A percentile compares a stretch with the other conserved stretches of the same genome.
Evolutionary conservation across 2,113 vertebrate genomes (phyloP).

Genomic region (Neotragus moschatus): DNA sequence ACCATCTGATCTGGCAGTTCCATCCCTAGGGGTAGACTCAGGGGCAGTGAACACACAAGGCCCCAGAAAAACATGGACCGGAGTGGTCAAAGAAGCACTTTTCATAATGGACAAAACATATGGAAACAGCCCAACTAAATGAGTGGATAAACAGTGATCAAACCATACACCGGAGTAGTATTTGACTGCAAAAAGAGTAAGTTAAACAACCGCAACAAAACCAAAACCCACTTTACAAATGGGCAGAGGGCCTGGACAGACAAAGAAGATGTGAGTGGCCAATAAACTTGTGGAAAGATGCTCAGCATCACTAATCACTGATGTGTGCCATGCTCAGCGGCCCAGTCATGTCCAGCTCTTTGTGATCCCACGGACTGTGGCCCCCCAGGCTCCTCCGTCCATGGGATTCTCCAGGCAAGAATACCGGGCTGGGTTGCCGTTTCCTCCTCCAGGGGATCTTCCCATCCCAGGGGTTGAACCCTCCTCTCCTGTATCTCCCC

Average conservation of each 20-base stretch:
- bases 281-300: accelerated
- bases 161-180: background rate
- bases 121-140: background rate
- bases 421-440: background rate
- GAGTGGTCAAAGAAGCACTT: background rate
- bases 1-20: background rate
- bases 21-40: background rate
- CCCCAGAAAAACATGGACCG: background rate
- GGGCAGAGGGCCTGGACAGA: background rate
- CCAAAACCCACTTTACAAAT: background rate
- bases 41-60: accelerated
- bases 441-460: background rate
- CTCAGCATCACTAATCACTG: accelerated
- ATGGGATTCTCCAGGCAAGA: background rate
- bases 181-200: too few species aligned
- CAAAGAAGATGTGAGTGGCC: background rate
- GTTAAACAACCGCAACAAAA: background rate
- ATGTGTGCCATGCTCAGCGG: accelerated
- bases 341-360: background rate
- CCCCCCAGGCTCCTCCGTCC: background rate
- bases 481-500: background rate
- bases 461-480: background rate
- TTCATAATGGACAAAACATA: background rate
- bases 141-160: background rate
- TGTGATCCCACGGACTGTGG: background rate